Evolutionary conservation across 1,140 invertebrate species (phyloP), one percentile per base, ranked within the genome.

Genomic region (Saccostrea cuccullata): DNA sequence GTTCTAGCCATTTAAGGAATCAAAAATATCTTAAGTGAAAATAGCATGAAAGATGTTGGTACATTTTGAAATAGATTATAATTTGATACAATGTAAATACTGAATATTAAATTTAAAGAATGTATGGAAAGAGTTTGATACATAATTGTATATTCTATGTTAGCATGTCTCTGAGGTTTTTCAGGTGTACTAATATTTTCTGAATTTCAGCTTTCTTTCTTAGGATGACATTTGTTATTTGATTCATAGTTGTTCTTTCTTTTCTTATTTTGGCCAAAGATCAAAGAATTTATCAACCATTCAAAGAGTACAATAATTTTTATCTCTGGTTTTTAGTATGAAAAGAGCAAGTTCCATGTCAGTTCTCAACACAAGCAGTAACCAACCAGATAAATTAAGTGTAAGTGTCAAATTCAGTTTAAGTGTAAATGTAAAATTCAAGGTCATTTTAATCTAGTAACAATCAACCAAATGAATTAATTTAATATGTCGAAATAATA

Each of bases 271-370:
- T 64, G 13, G 0, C n/a, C 17, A 20, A 64, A n/a, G 2, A 64
- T 17, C 0, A 6, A 26, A 47, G 15, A 23, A 40, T 85, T 85
- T 60, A 73, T 94, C 9, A 47, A 47, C 47, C 47, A 47, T 47
- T 9, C 47, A 47, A 36, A 47, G 47, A 47, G 6, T 47, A 0
- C 47, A 47, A 47, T 47, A 47, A 88, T 91, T 89, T 86, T 90
- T 64, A 86, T 23, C 70, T 90, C 89, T 89, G 89, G 92, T 91
- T 96, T 95, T 86, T 94, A 96, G 96, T 95, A 96, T 96, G 96
- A 96, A 96, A 96, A 96, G 96, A 94, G 96, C 96, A 96, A 96
- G 95, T 94, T 96, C 96, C 94, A 94, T 96, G 95, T 96, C 96
- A 95, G 95, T 96, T 94, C 96, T 96, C 95, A 96, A 95, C 93